A percentile compares a stretch with the other conserved stretches of the same genome.
phyloP scores from a whole-genome alignment of 1,140 invertebrate species.

The Trichonephila clavata region DNA sequence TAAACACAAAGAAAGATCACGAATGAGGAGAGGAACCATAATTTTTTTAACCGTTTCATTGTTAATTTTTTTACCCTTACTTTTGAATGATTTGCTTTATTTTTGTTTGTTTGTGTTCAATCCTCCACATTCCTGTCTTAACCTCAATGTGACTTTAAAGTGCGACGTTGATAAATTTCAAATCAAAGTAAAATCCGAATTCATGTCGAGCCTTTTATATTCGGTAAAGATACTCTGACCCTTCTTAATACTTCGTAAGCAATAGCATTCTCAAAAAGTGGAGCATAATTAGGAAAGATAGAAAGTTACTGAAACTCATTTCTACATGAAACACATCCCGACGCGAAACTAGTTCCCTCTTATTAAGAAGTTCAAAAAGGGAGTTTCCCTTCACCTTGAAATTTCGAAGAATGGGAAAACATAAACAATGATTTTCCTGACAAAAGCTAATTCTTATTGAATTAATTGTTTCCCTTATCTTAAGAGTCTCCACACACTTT shows the following conservation, averaged over 20 bases:
- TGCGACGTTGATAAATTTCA: no score
- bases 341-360: background rate
- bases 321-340: no score
- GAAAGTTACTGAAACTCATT: no score
- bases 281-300: background rate
- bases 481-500: background rate
- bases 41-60: no score
- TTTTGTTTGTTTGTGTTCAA: no score
- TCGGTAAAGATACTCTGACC: background rate
- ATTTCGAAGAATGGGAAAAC: constrained; percentile 6
- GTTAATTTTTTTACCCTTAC: no score
- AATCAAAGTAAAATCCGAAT: background rate
- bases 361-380: background rate
- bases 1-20: no score
- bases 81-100: no score
- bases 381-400: constrained; percentile 28
- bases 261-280: background rate
- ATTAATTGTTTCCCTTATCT: constrained; percentile 16
- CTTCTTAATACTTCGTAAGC: background rate
- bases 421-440: constrained; percentile 25
- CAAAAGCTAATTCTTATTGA: constrained; percentile 25
- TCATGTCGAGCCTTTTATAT: background rate
- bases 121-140: no score
- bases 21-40: no score
- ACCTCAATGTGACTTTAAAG: no score